Base-by-base conservation (phyloP, 1,140 invertebrate species). In the Alviniconcha marisindica region DNA sequence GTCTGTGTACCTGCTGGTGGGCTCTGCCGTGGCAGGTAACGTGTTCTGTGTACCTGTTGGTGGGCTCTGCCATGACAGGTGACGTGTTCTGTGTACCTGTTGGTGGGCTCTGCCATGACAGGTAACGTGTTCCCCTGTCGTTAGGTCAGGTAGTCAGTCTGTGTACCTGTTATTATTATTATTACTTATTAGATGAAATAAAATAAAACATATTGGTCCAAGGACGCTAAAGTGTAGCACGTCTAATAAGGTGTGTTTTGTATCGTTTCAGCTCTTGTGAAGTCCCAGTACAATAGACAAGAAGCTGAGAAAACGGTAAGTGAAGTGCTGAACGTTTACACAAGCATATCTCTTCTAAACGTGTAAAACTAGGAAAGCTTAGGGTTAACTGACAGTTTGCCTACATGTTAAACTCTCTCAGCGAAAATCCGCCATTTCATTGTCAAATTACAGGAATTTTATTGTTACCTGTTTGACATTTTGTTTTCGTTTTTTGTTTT, bases 251-350 rank as follows among this genome's bases (percentile, higher is more conserved):
- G 18, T n/a, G 28, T n/a, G 56, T 5, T 60, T 60, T 60, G 56
- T 60, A n/a, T 24, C 28, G 66, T 71, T 71, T 0, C 66, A 71
- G 66, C 66, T n/a, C 31, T 71, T 15, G 33, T 71, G 33, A 71
- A 71, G 24, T n/a, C 66, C 15, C 31, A 36, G 7, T 71, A 71
- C 31, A 12, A 15, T 40, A 18, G 66, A 71, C 66, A 71, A 38
- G 31, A 71, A 40, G 66, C 66, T 7, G 66, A 71, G 38, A 71
- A 71, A 14, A 71, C 31, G 66, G 66, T 71, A 18, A 71, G 56
- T 51, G 21, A 12, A 12, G 10, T 51, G 48, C 48, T 12, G 21
- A 51, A 21, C 10, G 21, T 51, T 51, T 51, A n/a, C n/a, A n/a
- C n/a, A n/a, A n/a, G n/a, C n/a, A n/a, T n/a, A n/a, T n/a, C n/a